Evolutionary conservation across 2,113 vertebrate species (phyloP), one percentile per base, ranked within the genome.

Genomic region (Nansenia antarctica): DNA sequence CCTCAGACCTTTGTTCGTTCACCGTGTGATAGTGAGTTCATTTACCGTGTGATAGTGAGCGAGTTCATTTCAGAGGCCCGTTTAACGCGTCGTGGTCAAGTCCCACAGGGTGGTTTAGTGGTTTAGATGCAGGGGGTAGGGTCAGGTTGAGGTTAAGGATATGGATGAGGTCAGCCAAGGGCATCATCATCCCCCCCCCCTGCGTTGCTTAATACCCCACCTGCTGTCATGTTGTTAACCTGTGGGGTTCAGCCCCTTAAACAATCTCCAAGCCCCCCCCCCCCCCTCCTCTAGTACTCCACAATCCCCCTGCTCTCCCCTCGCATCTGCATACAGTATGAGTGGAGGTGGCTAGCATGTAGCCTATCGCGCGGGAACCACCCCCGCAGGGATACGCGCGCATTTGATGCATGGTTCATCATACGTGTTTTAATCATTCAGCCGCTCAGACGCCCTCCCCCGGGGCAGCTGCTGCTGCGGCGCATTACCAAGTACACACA

Each of bases 361-460:
- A 79, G 82, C 82, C 85, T 72, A n/a, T n/a, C n/a, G n/a, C n/a
- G 82, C 59, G 69, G 76, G 70, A 70, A 72, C 80, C n/a, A n/a
- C n/a, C n/a, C 84, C 90, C 74, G 58, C 79, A 65, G 88, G 87
- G 90, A 91, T 32, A 68, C 88, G n/a, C n/a, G n/a, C n/a, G n/a
- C n/a, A n/a, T 85, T 84, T 86, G 86, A 91, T 86, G 89, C 88
- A 85, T 87, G 88, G 86, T 87, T 92, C 88, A 86, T 84, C 82
- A 76, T 88, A 82, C 87, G 85, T 86, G 86, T 90, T 92, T 92
- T 90, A 92, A 91, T 91, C 90, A 92, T 89, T 88, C 87, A 87
- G 89, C 86, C 83, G 82, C 78, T 76, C 83, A 87, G 85, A 86
- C 88, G 73, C 79, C 76, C 87, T 90, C 90, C 90, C 60, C 71